Evolutionary conservation across 2,797 vertebrate genomes (phyloP).

Genomic region (Petrocephalus sullivani): DNA sequence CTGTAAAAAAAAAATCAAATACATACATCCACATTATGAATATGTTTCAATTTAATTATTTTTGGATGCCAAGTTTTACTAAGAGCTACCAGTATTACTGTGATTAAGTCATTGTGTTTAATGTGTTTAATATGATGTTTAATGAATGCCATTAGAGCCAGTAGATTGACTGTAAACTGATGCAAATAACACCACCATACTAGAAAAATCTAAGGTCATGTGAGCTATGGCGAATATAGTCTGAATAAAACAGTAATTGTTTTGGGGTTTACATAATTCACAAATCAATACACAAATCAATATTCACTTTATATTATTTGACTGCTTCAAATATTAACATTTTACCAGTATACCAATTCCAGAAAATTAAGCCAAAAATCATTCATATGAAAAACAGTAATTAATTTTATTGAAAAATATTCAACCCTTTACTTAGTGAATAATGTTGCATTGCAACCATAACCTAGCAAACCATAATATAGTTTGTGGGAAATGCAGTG

Average conservation of each 20-base stretch:
- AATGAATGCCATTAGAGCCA: neutral
- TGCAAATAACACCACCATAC: neutral
- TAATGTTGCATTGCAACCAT: neutral
- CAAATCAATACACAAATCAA: neutral
- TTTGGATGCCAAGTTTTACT: neutral
- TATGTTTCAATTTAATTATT: neutral
- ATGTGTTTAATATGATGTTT: neutral
- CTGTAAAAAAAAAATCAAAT: neutral
- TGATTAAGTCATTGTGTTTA: neutral
- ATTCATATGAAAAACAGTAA: neutral
- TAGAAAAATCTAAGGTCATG: neutral
- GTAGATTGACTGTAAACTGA: neutral
- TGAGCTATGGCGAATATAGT: neutral
- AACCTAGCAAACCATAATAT: neutral
- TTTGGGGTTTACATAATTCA: neutral
- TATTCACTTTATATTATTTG: conserved; percentile 7
- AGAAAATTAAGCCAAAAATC: neutral
- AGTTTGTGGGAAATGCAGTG: neutral
- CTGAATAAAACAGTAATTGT: neutral
- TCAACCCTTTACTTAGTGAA: neutral
- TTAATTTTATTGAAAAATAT: neutral
- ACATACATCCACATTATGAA: neutral
- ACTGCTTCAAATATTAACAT: neutral
- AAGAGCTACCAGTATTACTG: neutral
- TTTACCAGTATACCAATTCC: neutral